Base-by-base conservation (phyloP, 2,113 vertebrate species). In the Murina feae region DNA sequence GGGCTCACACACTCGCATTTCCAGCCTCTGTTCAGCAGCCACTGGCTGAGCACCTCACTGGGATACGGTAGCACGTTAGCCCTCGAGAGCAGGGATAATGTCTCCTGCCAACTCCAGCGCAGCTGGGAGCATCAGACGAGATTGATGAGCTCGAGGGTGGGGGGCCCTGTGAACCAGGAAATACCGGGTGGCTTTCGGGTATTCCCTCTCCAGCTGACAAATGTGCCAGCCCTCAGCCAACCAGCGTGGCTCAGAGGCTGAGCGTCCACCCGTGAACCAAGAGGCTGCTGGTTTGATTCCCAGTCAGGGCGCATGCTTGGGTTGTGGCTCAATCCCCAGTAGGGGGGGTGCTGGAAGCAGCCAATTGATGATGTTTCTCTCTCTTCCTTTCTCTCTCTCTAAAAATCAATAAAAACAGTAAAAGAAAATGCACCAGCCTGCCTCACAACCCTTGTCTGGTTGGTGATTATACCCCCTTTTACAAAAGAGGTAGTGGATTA, bases 1-100 rank as follows among this genome's bases (percentile, higher is more conserved):
- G 35, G n/a, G 18, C 60, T 60, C 35, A 63, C 20, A 5, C 1
- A 0, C 9, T 11, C 23, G 8, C 10, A 1, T 37, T 8, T 72
- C 35, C 58, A 18, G 28, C 42, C 32, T 47, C 2, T 1, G n/a
- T 55, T 55, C 6, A 37, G 53, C 18, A n/a, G 32, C 51, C n/a
- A 0, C 12, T 42, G 21, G 7, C 65, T 25, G 37, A 66, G 65
- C 14, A 4, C 37, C 55, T 71, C 23, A 21, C n/a, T 51, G n/a
- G 23, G 51, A 25, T 25, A 4, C 1, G 12, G 53, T 1, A 0
- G n/a, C 51, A 35, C 17, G 20, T 12, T 35, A 9, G 65, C 63
- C 20, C 44, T 89, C 74, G 65, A 17, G 32, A 37, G 7, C 12
- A 14, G 69, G 37, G 18, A 12, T 30, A 21, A 23, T 42, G 35